These are phyloP conservation scores for Sardina pilchardus DNA, from an alignment of 2,113 vertebrate species.

Conservation along the genomic window DNA sequence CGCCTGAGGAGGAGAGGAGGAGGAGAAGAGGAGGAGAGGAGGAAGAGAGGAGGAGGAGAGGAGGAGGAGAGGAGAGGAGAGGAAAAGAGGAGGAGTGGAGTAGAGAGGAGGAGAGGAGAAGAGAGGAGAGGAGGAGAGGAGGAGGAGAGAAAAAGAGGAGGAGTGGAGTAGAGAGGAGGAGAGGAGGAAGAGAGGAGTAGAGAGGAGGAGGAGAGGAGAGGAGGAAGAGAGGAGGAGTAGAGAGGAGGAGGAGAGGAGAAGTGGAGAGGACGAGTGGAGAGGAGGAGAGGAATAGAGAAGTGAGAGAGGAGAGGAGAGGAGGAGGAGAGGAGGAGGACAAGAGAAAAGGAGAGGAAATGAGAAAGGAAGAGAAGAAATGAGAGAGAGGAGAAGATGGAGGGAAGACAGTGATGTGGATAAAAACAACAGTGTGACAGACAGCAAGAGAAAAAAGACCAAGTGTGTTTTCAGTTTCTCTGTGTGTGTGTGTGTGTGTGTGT, in stretches of 20 bases:
- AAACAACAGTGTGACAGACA: neutral
- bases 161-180: neutral
- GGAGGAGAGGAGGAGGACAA: neutral
- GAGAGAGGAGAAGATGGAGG: neutral
- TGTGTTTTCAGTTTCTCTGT: neutral
- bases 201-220: neutral
- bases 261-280: neutral
- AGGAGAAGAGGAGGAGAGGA: neutral
- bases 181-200: neutral
- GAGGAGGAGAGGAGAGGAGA: neutral
- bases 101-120: neutral
- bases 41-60: neutral
- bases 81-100: neutral
- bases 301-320: neutral
- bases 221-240: neutral
- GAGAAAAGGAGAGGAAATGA: neutral
- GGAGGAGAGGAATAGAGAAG: neutral
- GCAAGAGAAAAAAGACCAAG: neutral
- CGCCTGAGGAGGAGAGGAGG: constrained; percentile 47
- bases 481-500: constrained; percentile 25
- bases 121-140: neutral
- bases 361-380: neutral
- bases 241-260: neutral
- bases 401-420: neutral
- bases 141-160: neutral